Evolutionary conservation across 92 coral and sea anemone genomes (phyloP), one percentile per base, ranked within the genome.

Genomic region (Phenganax marumi): DNA sequence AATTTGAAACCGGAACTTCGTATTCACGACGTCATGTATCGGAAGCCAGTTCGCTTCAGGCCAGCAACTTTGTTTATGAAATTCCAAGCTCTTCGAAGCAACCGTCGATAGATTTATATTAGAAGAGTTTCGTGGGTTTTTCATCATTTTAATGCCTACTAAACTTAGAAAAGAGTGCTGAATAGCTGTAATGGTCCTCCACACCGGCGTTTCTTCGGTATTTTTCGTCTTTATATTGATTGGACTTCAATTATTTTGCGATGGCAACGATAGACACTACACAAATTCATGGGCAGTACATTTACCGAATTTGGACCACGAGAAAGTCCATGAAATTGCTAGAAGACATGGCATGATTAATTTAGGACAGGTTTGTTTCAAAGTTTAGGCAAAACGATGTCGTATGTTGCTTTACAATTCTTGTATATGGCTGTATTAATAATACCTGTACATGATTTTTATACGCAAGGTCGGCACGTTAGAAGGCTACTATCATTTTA

Each of bases 271-370:
- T n/a, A 62, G 82, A 12, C 60, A 86, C 26, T 96, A 89, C 60
- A 91, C 99, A 12, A 96, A 96, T 85, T 90, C 93, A 53, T 96
- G 99, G 99, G 99, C 92, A 6, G 87, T 91, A 1, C 92, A 91
- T 47, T 69, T 96, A 39, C 83, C 83, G 17, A 93, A 96, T 11
- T 93, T 94, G 8, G 97, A 97, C 26, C 81, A 66, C 17, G 87
- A 82, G 50, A 93, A 79, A 70, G 99, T 97, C 7, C 88, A 92
- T 66, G 89, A 88, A 81, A 89, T 96, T 48, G 99, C 99, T 49
- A 51, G 55, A 26, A 84, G 85, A 60, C 91, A 88, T 47, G 96
- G 91, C 12, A 85, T 89, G 82, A 86, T 76, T 16, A 91, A 92
- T 52, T 55, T 92, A 72, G 97, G 99, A 55, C 97, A 89, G 97